These are phyloP conservation scores for Holothuria scabra DNA, from an alignment of 53 echinoderm and acorn worm genomes.

Conservation along the genomic window DNA sequence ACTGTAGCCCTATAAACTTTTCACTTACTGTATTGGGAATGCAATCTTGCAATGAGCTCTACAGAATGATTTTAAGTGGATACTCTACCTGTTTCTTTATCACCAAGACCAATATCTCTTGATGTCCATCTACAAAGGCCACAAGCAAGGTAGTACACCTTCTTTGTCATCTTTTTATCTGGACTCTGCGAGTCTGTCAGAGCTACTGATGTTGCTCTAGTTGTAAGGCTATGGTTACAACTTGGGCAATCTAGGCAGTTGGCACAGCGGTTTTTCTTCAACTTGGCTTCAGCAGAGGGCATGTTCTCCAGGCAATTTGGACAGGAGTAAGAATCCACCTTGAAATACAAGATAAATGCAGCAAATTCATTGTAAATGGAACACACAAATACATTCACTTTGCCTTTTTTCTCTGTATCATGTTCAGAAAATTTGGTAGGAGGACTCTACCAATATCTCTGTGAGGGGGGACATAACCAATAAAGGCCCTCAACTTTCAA, in stretches of 20 bases:
- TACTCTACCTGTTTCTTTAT: slow-evolving; percentile 88
- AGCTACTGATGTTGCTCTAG: slow-evolving; percentile 89
- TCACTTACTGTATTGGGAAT: no score
- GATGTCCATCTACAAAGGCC: slow-evolving; percentile 97
- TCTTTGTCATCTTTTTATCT: slow-evolving; percentile 79
- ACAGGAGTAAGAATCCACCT: slow-evolving; percentile 98
- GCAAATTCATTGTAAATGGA: no score
- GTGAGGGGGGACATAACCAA: no score
- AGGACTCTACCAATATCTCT: no score
- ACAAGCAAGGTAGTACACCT: slow-evolving; percentile 96
- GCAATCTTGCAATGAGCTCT: no score
- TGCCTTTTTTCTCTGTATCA: no score
- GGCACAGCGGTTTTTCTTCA: slow-evolving; percentile 94
- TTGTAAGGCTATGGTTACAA: slow-evolving; percentile 90
- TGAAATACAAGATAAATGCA: neutral
- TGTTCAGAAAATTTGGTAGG: no score
- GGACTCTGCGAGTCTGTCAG: slow-evolving; percentile 68
- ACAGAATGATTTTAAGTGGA: neutral
- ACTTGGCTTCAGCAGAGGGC: slow-evolving; percentile 95
- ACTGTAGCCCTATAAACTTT: no score
- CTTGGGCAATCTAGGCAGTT: slow-evolving; percentile 98
- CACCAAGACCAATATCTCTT: slow-evolving; percentile 84
- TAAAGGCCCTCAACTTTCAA: no score
- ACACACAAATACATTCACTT: no score
- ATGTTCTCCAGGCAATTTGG: slow-evolving; percentile 99